Evolutionary conservation across 2,113 vertebrate species (phyloP).

Genomic region (Chloropsis cyanopogon): DNA sequence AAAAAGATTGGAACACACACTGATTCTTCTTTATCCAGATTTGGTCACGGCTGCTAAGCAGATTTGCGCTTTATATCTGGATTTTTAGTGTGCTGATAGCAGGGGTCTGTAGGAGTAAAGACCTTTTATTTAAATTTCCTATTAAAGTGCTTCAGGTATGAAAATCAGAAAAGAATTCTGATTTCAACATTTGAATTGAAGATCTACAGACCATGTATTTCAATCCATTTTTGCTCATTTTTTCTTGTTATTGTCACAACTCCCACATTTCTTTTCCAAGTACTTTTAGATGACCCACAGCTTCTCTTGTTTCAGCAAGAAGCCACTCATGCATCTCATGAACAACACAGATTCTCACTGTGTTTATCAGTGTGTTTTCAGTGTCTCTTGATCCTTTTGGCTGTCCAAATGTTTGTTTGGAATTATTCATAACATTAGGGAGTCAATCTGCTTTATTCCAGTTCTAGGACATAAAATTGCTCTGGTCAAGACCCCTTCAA

Average conservation of each 20-base stretch:
- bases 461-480: slow-evolving; percentile 1
- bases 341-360: neutral
- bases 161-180: neutral
- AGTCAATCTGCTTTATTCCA: slow-evolving; percentile 49
- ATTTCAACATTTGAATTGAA: neutral
- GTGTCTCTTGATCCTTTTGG: neutral
- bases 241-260: neutral
- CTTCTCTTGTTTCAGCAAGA: neutral
- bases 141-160: neutral
- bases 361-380: neutral
- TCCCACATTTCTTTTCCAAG: neutral
- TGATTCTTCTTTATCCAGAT: neutral
- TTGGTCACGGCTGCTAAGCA: neutral
- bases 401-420: slow-evolving; percentile 45
- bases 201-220: neutral
- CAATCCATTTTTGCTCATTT: neutral
- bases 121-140: neutral
- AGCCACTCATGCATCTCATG: neutral
- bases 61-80: neutral
- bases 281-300: neutral
- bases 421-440: slow-evolving; percentile 52
- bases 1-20: neutral
- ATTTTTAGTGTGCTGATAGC: neutral
- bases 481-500: neutral
- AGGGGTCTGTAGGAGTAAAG: neutral